These are phyloP conservation scores for Scaptodrosophila latifasciaeformis DNA, from an alignment of 2,888 invertebrate genomes.

Conservation along the genomic window DNA sequence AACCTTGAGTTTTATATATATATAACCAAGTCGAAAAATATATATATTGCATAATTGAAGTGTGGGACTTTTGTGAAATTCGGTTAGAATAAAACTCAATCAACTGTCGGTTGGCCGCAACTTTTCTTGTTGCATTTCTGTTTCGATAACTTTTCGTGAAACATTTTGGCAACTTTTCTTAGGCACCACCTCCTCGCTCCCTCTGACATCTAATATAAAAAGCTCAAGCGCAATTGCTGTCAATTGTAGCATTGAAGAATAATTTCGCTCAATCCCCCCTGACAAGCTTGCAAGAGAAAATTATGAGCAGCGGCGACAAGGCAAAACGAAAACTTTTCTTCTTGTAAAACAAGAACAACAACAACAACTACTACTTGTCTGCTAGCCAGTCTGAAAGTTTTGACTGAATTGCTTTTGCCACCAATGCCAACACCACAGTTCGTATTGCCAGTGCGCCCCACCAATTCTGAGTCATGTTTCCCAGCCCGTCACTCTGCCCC, in stretches of 20 bases:
- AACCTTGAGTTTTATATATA: too few species aligned
- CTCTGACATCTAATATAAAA: too few species aligned
- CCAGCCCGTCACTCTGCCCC: background rate
- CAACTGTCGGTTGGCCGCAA: slow-evolving; percentile 27
- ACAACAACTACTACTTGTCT: slow-evolving; percentile 1
- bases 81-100: slow-evolving; percentile 37
- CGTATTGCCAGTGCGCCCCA: background rate
- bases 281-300: slow-evolving; percentile 53
- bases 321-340: slow-evolving; percentile 32
- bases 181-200: too few species aligned
- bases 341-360: background rate
- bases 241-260: slow-evolving; percentile 57
- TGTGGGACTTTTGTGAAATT: background rate
- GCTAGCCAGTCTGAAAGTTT: slow-evolving; percentile 2
- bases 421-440: background rate
- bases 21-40: too few species aligned
- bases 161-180: slow-evolving; percentile 45
- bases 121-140: slow-evolving; percentile 39
- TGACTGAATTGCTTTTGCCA: slow-evolving; percentile 3
- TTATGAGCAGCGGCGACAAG: slow-evolving; percentile 40
- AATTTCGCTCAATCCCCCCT: too few species aligned
- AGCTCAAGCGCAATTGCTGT: slow-evolving; percentile 52
- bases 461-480: background rate
- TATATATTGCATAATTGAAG: too few species aligned
- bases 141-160: slow-evolving; percentile 34